These are phyloP conservation scores for Ctenomys sociabilis DNA, from an alignment of 2,113 vertebrate genomes.

Conservation along the genomic window DNA sequence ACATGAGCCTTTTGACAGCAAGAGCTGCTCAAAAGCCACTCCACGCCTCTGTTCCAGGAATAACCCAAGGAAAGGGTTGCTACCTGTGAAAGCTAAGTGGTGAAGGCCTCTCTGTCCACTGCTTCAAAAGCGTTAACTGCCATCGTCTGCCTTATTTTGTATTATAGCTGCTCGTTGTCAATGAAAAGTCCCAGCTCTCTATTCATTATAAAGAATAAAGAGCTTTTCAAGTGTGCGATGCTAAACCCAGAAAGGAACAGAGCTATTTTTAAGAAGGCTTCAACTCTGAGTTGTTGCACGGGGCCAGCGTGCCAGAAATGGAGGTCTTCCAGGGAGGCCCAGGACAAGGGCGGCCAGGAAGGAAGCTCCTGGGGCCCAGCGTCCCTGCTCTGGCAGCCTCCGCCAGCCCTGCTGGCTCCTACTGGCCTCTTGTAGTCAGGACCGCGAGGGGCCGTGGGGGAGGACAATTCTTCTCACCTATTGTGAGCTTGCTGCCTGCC, in stretches of 20 bases:
- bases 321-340: conserved; percentile 72
- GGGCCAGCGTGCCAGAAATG: conserved; percentile 65
- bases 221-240: conserved; percentile 79
- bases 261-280: conserved; percentile 81
- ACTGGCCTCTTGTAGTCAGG: conserved; percentile 52
- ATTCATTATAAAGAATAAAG: conserved; percentile 79
- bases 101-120: conserved; percentile 64
- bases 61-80: conserved; percentile 62
- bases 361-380: conserved; percentile 64
- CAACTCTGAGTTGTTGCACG: conserved; percentile 64
- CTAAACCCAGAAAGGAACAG: conserved; percentile 77
- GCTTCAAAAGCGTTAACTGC: conserved; percentile 72
- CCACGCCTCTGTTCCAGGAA: conserved; percentile 64
- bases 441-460: neutral
- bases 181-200: conserved; percentile 75
- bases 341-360: conserved; percentile 38
- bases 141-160: conserved; percentile 69
- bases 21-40: conserved; percentile 49
- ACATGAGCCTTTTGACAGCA: conserved; percentile 49
- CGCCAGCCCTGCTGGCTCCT: conserved; percentile 40
- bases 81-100: conserved; percentile 61
- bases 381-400: conserved; percentile 31
- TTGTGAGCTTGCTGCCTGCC: conserved; percentile 65
- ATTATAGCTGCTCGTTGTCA: conserved; percentile 74
- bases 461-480: conserved; percentile 62